These are phyloP conservation scores for Columba livia DNA, from an alignment of 2,113 vertebrate species.

Conservation along the genomic window DNA sequence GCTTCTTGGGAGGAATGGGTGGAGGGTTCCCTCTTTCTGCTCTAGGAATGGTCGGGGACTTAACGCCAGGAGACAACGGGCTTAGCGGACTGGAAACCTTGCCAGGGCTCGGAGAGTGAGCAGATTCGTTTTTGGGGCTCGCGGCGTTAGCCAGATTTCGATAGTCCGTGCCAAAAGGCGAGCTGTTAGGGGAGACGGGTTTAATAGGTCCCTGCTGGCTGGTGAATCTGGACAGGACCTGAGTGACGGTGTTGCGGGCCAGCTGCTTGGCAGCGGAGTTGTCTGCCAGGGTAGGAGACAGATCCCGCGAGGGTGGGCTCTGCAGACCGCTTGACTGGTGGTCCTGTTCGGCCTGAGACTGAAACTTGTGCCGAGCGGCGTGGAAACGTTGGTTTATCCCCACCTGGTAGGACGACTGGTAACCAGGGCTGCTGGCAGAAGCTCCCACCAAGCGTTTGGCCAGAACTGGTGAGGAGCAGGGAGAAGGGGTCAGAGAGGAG, in stretches of 20 bases:
- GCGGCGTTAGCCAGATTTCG: constrained; percentile 77
- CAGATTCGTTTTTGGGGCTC: constrained; percentile 67
- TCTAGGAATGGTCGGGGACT: constrained; percentile 88
- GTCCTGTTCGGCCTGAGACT: constrained; percentile 89
- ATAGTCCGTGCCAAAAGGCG: constrained; percentile 95
- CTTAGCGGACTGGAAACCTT: constrained; percentile 82
- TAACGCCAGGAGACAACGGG: constrained; percentile 82
- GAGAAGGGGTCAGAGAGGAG: constrained; percentile 92
- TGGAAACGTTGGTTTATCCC: constrained; percentile 97
- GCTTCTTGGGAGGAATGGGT: constrained; percentile 96
- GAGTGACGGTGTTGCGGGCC: constrained; percentile 92
- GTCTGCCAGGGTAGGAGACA: constrained; percentile 82
- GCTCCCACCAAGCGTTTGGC: constrained; percentile 84
- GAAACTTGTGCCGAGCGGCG: constrained; percentile 94
- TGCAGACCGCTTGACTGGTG: constrained; percentile 74
- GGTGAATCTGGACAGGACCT: constrained; percentile 92
- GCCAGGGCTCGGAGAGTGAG: constrained; percentile 68
- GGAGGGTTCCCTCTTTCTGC: constrained; percentile 92
- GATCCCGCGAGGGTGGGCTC: constrained; percentile 78
- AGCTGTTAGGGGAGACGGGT: constrained; percentile 81
- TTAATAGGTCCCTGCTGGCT: constrained; percentile 85
- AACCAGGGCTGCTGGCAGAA: constrained; percentile 79
- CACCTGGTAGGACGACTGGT: constrained; percentile 92
- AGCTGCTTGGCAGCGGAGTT: constrained; percentile 87
- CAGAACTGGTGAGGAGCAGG: constrained; percentile 91